A percentile compares a stretch with the other conserved stretches of the same genome.
These are phyloP conservation scores for Tromatobia lineatoria DNA, from an alignment of 2,888 invertebrate genomes.

Conservation along the genomic window DNA sequence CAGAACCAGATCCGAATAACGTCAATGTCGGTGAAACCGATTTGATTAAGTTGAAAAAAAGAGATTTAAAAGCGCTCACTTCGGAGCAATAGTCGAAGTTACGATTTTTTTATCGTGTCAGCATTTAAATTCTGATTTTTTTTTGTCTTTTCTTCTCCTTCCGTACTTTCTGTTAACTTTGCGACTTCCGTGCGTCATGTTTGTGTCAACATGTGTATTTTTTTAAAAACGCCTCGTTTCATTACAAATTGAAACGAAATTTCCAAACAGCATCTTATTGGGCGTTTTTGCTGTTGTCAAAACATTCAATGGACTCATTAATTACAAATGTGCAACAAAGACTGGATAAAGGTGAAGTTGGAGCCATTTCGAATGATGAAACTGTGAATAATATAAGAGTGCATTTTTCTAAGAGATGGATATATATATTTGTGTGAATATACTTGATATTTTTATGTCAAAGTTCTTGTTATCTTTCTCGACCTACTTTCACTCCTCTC, in stretches of 20 bases:
- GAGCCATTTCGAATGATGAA: neutral
- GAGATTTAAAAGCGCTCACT: constrained; percentile 78
- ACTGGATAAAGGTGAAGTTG: neutral
- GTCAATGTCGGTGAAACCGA: neutral
- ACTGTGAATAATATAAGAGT: constrained; percentile 5
- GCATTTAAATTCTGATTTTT: neutral
- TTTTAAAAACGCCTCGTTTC: no score
- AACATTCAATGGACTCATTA: neutral
- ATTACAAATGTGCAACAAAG: neutral
- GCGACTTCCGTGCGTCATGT: no score
- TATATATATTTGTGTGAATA: constrained; percentile 28
- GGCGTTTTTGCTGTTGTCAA: neutral
- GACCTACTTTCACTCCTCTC: neutral
- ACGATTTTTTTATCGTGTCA: neutral
- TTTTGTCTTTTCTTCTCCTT: neutral
- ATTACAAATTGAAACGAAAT: neutral
- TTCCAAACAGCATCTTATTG: neutral
- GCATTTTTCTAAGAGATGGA: neutral
- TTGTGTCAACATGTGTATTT: no score
- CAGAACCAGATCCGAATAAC: constrained; percentile 66
- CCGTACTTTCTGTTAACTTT: neutral
- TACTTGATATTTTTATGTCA: constrained; percentile 22
- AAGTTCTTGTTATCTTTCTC: neutral
- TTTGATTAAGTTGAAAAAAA: constrained; percentile 73
- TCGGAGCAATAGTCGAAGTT: neutral